Percentiles rank a stretch among this genome's conserved stretches.
Evolutionary conservation across 2,113 vertebrate species (phyloP).

Genomic region (Rallus limicola): DNA sequence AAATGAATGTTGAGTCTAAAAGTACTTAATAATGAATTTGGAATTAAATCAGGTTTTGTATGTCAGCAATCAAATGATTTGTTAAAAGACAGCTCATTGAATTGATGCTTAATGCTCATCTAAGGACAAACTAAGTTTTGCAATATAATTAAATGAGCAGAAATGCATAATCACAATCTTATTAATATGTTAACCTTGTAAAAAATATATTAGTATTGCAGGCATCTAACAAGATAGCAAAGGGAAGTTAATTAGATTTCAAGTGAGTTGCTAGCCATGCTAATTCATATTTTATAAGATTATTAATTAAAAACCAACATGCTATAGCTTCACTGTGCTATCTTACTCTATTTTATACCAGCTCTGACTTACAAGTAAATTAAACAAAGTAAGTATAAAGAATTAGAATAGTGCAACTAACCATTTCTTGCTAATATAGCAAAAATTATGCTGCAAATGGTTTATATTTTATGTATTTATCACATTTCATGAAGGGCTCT

Average conservation of each 20-base stretch:
- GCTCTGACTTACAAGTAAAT: slow-evolving; percentile 66
- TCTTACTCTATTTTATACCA: slow-evolving; percentile 67
- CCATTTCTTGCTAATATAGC: slow-evolving; percentile 54
- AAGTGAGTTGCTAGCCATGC: slow-evolving; percentile 66
- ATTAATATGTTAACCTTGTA: slow-evolving; percentile 74
- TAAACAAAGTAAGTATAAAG: slow-evolving; percentile 62
- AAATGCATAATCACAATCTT: slow-evolving; percentile 66
- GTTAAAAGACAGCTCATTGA: slow-evolving; percentile 18
- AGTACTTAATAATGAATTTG: slow-evolving; percentile 20
- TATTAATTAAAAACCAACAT: slow-evolving; percentile 75
- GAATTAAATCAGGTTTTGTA: slow-evolving; percentile 43
- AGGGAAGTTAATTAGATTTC: slow-evolving; percentile 77
- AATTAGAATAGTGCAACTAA: slow-evolving; percentile 44
- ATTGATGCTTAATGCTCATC: slow-evolving; percentile 47
- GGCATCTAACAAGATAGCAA: slow-evolving; percentile 58
- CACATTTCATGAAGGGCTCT: not conserved
- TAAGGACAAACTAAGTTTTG: slow-evolving; percentile 64
- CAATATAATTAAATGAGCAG: slow-evolving; percentile 67
- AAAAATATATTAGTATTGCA: slow-evolving; percentile 66
- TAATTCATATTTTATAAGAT: slow-evolving; percentile 80
- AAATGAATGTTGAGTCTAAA: not conserved
- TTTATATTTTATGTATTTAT: slow-evolving; percentile 36
- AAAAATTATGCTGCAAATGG: slow-evolving; percentile 33
- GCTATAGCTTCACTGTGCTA: slow-evolving; percentile 15
- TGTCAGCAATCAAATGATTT: slow-evolving; percentile 19